Conservation (phyloP, 2,797 vertebrate genomes). For the Gadopsis bispinosus region DNA sequence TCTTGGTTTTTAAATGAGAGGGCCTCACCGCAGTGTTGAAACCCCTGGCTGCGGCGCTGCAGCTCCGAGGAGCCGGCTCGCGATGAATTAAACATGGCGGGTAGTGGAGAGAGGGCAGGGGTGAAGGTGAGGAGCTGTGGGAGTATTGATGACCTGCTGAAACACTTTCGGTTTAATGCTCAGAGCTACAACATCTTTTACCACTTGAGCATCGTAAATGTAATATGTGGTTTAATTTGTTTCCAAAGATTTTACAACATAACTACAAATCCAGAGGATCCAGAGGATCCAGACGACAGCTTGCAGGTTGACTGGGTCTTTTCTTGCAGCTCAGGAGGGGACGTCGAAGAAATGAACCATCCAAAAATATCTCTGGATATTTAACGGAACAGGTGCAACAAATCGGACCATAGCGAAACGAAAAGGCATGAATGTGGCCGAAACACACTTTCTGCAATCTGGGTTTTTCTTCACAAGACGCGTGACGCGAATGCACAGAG, state of each 20-base stretch:
- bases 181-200: background rate
- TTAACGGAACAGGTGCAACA: background rate
- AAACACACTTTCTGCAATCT: too few species aligned
- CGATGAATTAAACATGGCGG: conserved; percentile 60
- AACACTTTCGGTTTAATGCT: background rate
- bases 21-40: conserved; percentile 18
- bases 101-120: background rate
- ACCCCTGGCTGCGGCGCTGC: conserved; percentile 11
- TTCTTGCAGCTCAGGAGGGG: background rate
- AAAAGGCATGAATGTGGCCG: too few species aligned
- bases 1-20: conserved; percentile 52
- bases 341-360: too few species aligned
- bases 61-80: background rate
- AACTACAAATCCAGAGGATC: too few species aligned
- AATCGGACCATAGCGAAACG: background rate
- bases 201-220: background rate
- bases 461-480: too few species aligned
- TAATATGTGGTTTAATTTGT: background rate
- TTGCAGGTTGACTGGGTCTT: too few species aligned
- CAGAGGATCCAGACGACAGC: too few species aligned
- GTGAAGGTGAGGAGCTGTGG: conserved; percentile 32
- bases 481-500: too few species aligned
- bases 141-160: background rate
- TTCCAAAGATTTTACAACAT: background rate
- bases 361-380: background rate